phyloP scores from a whole-genome alignment of 2,113 vertebrate genomes.

The Ardeotis arabs region DNA sequence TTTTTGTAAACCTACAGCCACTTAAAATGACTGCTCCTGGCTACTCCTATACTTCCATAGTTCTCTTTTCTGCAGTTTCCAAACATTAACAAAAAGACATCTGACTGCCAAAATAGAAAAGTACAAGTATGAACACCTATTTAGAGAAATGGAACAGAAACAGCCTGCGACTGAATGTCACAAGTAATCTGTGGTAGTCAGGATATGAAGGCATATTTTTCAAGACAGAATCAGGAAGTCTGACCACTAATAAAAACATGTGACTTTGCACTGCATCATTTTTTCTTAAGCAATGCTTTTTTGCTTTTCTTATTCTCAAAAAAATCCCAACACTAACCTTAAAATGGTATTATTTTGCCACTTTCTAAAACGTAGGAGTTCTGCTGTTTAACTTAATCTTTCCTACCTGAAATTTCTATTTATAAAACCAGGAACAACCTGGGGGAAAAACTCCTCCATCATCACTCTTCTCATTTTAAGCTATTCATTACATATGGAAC shows the following conservation, averaged over 20 bases:
- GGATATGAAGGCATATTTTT: not conserved
- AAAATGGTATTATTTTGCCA: not conserved
- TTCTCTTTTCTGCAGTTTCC: not conserved
- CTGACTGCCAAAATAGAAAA: not conserved
- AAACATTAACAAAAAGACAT: not conserved
- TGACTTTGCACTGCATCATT: not conserved
- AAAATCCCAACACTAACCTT: not conserved
- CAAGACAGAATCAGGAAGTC: not conserved
- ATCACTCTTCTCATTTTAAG: not conserved
- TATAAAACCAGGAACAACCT: not conserved
- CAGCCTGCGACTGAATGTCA: not conserved
- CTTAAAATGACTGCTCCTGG: not conserved
- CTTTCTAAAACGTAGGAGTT: not conserved
- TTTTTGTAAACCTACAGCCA: not conserved
- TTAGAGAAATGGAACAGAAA: not conserved
- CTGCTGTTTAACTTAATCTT: not conserved
- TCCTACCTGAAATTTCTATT: not conserved
- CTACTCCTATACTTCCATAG: not conserved
- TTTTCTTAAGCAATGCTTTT: not conserved
- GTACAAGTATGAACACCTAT: not conserved
- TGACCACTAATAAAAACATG: not conserved
- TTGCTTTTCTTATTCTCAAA: not conserved
- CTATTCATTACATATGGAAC: not conserved
- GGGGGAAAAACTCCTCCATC: not conserved
- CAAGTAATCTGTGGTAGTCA: not conserved